Conservation (phyloP, 2,888 invertebrate genomes). For the Polydrusus tereticollis region DNA sequence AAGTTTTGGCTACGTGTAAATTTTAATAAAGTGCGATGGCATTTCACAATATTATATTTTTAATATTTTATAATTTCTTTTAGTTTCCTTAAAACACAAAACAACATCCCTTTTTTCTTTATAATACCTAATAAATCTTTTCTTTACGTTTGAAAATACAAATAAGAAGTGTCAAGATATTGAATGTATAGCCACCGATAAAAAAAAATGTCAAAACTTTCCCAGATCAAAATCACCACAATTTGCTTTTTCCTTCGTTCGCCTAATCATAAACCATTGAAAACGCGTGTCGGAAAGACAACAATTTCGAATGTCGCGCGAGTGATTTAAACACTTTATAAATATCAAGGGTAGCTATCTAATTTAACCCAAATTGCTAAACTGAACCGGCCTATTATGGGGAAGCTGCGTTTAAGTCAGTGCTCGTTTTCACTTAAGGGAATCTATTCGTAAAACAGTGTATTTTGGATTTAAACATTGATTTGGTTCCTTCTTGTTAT, state of each 20-base stretch:
- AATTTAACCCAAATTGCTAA: constrained; percentile 44
- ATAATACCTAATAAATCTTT: too few relatives aligned
- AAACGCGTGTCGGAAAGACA: constrained; percentile 41
- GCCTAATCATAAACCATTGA: constrained; percentile 32
- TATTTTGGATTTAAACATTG: not conserved
- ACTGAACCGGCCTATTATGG: constrained; percentile 37
- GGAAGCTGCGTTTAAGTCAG: not conserved
- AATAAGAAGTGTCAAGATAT: too few relatives aligned
- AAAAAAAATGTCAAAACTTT: too few relatives aligned
- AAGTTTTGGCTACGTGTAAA: too few relatives aligned
- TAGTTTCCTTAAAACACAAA: too few relatives aligned
- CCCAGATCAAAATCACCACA: not conserved
- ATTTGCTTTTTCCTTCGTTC: not conserved
- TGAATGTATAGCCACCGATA: too few relatives aligned
- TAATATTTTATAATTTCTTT: too few relatives aligned
- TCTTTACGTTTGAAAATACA: too few relatives aligned
- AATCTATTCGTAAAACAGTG: not conserved
- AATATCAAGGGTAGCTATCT: constrained; percentile 51
- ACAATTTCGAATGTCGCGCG: constrained; percentile 47
- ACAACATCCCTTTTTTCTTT: too few relatives aligned
- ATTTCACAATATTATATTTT: too few relatives aligned
- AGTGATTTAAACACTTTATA: constrained; percentile 54
- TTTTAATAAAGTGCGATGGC: too few relatives aligned
- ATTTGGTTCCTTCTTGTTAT: too few relatives aligned
- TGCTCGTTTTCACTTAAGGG: constrained; percentile 7